Percentiles rank a stretch among this genome's conserved stretches.
Conservation (phyloP, 1,140 invertebrate species). For the Drosophila pachea region DNA sequence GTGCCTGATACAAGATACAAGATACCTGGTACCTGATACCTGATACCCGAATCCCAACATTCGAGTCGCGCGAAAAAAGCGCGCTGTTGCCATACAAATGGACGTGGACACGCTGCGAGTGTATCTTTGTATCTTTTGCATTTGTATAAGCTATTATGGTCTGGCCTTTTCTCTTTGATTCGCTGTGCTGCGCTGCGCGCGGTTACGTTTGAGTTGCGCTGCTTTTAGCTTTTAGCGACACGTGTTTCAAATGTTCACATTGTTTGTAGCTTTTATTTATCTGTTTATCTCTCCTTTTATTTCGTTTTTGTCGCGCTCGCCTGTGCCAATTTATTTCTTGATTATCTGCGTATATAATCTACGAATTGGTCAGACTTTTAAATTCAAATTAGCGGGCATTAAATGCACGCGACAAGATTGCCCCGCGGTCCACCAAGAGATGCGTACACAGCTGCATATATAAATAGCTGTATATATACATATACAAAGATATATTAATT, state of each 20-base stretch:
- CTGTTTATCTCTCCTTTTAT: conserved; percentile 16
- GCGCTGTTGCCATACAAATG: conserved; percentile 48
- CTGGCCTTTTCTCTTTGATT: conserved; percentile 58
- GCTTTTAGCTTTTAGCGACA: conserved; percentile 63
- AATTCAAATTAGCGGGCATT: conserved; percentile 73
- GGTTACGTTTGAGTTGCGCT: conserved; percentile 28
- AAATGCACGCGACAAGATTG: conserved; percentile 64
- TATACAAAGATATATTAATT: conserved; percentile 1
- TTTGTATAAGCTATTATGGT: conserved; percentile 43
- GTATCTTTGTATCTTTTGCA: conserved; percentile 50
- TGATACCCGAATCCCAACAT: neutral
- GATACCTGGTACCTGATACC: neutral
- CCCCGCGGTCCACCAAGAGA: conserved; percentile 38
- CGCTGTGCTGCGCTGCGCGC: conserved; percentile 41
- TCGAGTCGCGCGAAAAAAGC: conserved; percentile 7
- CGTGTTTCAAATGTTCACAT: conserved; percentile 72
- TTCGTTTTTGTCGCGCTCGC: conserved; percentile 31
- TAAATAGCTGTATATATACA: neutral
- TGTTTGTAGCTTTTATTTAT: conserved; percentile 44
- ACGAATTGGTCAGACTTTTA: conserved; percentile 69
- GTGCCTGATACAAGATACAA: neutral
- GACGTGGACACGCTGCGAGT: conserved; percentile 9
- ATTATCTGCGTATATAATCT: conserved; percentile 72
- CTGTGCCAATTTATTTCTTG: conserved; percentile 75
- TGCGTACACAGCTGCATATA: conserved; percentile 31